A percentile compares a stretch with the other conserved stretches of the same genome.
Evolutionary conservation across 2,113 vertebrate species (phyloP).

Genomic region (Amblyopsis rosae): DNA sequence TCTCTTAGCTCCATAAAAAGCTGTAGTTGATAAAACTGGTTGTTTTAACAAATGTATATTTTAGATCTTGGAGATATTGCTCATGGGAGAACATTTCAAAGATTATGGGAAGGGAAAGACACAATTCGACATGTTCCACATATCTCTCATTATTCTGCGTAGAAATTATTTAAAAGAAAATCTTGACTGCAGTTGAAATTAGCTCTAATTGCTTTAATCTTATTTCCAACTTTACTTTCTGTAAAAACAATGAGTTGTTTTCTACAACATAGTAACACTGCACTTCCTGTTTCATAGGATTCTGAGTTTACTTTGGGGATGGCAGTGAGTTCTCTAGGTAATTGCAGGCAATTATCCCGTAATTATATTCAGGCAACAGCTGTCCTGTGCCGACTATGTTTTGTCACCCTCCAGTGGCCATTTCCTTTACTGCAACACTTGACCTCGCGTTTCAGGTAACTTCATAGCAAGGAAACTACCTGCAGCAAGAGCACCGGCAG

Average conservation of each 20-base stretch:
- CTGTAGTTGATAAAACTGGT: constrained; percentile 13
- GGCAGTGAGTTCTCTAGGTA: constrained; percentile 53
- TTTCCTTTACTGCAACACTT: constrained; percentile 86
- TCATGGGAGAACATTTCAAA: constrained; percentile 4
- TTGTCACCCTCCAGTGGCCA: constrained; percentile 55
- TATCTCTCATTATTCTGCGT: constrained; percentile 13
- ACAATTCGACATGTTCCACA: not conserved
- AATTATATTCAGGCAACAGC: not conserved
- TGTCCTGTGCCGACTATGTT: constrained; percentile 40
- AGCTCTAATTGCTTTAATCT: not conserved
- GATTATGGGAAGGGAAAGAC: not conserved
- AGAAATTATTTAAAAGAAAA: not conserved
- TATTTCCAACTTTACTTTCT: not conserved
- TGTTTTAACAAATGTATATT: constrained; percentile 1
- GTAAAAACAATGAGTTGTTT: not conserved
- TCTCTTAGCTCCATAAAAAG: constrained; percentile 18
- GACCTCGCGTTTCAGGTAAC: constrained; percentile 91
- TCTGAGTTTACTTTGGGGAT: not conserved
- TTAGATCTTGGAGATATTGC: no score
- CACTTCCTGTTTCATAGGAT: not conserved
- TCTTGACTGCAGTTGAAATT: constrained; percentile 23
- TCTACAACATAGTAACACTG: no score
- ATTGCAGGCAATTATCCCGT: constrained; percentile 35
- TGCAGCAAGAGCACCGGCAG: constrained; percentile 85
- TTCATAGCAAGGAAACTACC: constrained; percentile 93